phyloP scores from a whole-genome alignment of 2,797 vertebrate species.

The Coregonus ussuriensis region DNA sequence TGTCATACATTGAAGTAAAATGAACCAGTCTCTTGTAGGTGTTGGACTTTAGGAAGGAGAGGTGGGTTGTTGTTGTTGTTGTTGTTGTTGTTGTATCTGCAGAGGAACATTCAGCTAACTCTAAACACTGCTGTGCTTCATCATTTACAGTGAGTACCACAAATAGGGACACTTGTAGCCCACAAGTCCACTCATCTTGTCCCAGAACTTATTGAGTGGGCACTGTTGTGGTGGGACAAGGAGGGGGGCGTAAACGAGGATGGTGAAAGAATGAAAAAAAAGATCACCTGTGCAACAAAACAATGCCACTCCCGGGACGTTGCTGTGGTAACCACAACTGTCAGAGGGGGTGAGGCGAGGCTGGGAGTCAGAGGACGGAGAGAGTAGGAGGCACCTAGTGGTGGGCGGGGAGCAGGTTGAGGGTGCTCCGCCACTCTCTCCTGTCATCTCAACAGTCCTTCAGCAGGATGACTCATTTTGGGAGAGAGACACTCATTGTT shows the following conservation, averaged over 20 bases:
- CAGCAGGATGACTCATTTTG: slow-evolving; percentile 65
- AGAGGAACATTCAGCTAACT: background rate
- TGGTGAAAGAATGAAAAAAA: slow-evolving; percentile 28
- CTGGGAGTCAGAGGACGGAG: slow-evolving; percentile 35
- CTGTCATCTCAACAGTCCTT: slow-evolving; percentile 62
- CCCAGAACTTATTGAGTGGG: slow-evolving; percentile 10
- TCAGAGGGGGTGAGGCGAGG: slow-evolving; percentile 34
- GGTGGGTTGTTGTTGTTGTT: background rate
- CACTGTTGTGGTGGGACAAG: background rate
- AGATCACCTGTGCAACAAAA: slow-evolving; percentile 30
- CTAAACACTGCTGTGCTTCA: background rate
- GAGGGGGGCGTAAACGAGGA: slow-evolving; percentile 8
- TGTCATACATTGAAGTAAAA: background rate
- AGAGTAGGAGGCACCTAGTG: slow-evolving; percentile 61
- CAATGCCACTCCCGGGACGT: slow-evolving; percentile 33
- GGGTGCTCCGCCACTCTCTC: slow-evolving; percentile 56
- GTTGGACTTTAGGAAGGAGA: background rate
- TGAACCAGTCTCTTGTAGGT: background rate
- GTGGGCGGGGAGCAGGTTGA: slow-evolving; percentile 64
- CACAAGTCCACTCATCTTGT: slow-evolving; percentile 1
- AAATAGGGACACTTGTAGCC: background rate
- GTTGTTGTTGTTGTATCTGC: background rate
- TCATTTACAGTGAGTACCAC: background rate
- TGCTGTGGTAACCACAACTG: slow-evolving; percentile 24
- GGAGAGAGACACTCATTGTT: slow-evolving; percentile 64